Percentiles rank a stretch among this genome's conserved stretches.
Evolutionary conservation across 2,888 invertebrate species (phyloP).

Genomic region (Galerucella pusilla): DNA sequence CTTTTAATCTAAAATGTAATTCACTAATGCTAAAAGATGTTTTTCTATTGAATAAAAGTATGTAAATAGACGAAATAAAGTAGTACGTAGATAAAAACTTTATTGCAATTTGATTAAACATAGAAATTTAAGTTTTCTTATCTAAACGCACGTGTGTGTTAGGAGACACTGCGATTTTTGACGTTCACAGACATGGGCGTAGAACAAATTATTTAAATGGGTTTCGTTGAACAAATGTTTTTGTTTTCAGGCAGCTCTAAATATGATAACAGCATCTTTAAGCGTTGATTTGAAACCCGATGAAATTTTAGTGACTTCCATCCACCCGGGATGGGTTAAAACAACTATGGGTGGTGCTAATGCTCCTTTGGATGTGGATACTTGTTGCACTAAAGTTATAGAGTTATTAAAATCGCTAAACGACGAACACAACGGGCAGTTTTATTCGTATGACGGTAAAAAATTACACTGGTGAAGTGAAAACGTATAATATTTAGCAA

Average conservation of each 20-base stretch:
- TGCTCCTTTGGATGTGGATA: constrained; percentile 79
- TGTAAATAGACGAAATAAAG: too few relatives aligned
- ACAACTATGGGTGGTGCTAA: constrained; percentile 89
- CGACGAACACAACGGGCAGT: constrained; percentile 78
- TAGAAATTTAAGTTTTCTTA: too few relatives aligned
- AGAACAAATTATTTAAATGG: background rate
- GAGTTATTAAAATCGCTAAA: constrained; percentile 72
- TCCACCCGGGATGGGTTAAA: constrained; percentile 94
- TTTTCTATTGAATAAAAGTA: background rate
- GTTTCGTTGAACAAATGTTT: constrained; percentile 20
- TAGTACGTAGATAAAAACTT: background rate
- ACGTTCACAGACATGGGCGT: too few relatives aligned
- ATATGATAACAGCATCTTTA: constrained; percentile 88
- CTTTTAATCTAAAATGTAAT: too few relatives aligned
- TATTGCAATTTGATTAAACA: too few relatives aligned
- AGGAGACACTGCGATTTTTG: too few relatives aligned
- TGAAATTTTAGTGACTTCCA: constrained; percentile 77
- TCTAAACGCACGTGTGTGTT: too few relatives aligned
- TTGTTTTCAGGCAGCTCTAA: constrained; percentile 78
- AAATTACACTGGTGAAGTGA: constrained; percentile 75
- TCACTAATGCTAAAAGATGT: background rate
- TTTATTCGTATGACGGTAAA: constrained; percentile 82
- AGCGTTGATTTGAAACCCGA: constrained; percentile 81
- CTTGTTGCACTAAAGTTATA: constrained; percentile 75
- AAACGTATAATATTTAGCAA: background rate